These are phyloP conservation scores for Tinea pellionella DNA, from an alignment of 2,888 invertebrate species.

Conservation along the genomic window DNA sequence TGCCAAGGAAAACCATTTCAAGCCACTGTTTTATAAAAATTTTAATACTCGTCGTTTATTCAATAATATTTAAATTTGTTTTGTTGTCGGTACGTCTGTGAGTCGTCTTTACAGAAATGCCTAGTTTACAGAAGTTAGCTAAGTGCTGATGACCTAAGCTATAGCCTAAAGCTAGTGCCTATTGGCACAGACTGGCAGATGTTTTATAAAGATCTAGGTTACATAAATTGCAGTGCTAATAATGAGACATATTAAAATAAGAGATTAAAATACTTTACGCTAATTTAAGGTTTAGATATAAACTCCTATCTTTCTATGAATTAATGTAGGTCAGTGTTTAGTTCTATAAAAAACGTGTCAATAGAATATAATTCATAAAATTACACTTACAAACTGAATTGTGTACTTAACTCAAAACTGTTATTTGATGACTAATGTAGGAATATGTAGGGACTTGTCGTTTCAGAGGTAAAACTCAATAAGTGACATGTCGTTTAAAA, in stretches of 20 bases:
- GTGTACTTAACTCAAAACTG: no score
- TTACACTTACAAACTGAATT: no score
- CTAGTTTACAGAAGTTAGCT: constrained; percentile 4
- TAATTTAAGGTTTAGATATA: neutral
- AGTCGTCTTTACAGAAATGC: constrained; percentile 4
- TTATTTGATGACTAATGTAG: no score
- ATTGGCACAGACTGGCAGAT: constrained; percentile 5
- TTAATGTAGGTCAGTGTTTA: neutral
- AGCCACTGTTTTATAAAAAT: no score
- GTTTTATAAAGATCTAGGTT: constrained; percentile 4
- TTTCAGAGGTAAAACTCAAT: no score
- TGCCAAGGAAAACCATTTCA: neutral
- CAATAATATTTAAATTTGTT: neutral
- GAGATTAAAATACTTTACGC: neutral
- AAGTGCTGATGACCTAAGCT: neutral
- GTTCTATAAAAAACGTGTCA: no score
- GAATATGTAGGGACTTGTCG: no score
- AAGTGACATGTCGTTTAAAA: no score
- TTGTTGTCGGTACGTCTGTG: neutral
- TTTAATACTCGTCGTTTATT: no score
- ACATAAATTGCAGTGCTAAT: neutral
- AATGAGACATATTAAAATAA: neutral
- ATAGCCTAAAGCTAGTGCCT: constrained; percentile 5
- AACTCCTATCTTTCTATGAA: neutral
- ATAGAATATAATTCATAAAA: no score